These are phyloP conservation scores for Diplodus puntazzo DNA, from an alignment of 2,797 vertebrate species.

Conservation along the genomic window DNA sequence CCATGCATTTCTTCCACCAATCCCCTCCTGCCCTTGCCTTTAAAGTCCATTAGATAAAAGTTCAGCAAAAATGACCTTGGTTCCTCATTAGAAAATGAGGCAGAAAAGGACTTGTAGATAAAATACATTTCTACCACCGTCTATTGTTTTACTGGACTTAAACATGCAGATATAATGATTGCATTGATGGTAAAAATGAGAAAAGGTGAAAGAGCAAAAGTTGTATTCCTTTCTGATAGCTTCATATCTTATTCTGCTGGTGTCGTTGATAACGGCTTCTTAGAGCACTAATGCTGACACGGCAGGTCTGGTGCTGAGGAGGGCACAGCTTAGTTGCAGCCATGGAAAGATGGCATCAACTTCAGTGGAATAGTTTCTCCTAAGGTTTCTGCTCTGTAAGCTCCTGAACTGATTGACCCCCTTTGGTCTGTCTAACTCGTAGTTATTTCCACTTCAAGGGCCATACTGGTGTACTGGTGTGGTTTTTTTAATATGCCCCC, in stretches of 20 bases:
- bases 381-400: slow-evolving; percentile 30
- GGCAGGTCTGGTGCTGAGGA: slow-evolving; percentile 37
- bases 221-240: not conserved
- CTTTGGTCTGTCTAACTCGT: slow-evolving; percentile 8
- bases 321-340: slow-evolving; percentile 52
- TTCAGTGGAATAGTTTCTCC: slow-evolving; percentile 30
- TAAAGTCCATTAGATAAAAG: too few relatives aligned
- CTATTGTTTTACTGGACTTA: too few relatives aligned
- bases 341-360: slow-evolving; percentile 68
- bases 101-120: too few relatives aligned
- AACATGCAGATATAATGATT: too few relatives aligned
- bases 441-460: slow-evolving; percentile 23
- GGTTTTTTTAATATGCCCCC: not conserved
- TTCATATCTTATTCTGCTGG: not conserved
- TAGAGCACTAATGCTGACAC: slow-evolving; percentile 43
- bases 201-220: too few relatives aligned
- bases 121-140: too few relatives aligned
- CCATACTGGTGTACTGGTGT: not conserved
- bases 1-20: too few relatives aligned
- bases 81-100: too few relatives aligned
- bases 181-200: too few relatives aligned
- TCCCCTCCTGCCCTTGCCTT: too few relatives aligned
- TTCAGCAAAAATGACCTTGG: too few relatives aligned
- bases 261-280: slow-evolving; percentile 7
- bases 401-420: slow-evolving; percentile 52